phyloP scores from a whole-genome alignment of 2,113 vertebrate genomes.

The Emydura subglobosa region DNA sequence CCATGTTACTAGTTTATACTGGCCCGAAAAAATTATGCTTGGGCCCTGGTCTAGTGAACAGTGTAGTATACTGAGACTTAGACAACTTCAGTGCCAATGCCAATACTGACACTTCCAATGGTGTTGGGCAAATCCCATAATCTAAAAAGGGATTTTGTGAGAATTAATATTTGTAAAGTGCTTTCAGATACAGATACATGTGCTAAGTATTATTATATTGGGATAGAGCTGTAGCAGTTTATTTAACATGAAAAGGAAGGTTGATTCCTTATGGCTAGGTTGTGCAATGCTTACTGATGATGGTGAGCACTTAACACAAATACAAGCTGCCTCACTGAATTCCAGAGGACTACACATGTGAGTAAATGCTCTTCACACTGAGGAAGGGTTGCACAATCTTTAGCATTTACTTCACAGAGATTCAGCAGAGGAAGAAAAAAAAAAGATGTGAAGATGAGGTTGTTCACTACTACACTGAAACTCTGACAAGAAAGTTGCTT shows the following conservation, averaged over 20 bases:
- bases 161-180: not conserved
- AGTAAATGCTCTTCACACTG: not conserved
- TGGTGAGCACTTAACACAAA: not conserved
- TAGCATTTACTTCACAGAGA: slow-evolving; percentile 4
- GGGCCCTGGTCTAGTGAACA: not conserved
- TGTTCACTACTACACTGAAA: slow-evolving; percentile 8
- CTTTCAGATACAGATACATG: not conserved
- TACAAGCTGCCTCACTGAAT: not conserved
- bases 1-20: too few species aligned
- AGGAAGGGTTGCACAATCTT: not conserved
- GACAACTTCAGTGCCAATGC: not conserved
- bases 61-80: not conserved
- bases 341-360: not conserved
- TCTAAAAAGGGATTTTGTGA: not conserved
- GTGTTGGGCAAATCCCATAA: not conserved
- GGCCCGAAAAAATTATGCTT: too few species aligned
- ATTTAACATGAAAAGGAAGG: not conserved
- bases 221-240: not conserved
- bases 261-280: not conserved
- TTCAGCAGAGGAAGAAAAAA: not conserved
- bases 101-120: not conserved
- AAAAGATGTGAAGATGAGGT: not conserved
- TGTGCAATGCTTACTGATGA: not conserved
- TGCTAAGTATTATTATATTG: not conserved
- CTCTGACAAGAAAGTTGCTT: slow-evolving; percentile 13